These are phyloP conservation scores for Ceraclea dissimilis DNA, from an alignment of 2,888 invertebrate genomes.

Conservation along the genomic window DNA sequence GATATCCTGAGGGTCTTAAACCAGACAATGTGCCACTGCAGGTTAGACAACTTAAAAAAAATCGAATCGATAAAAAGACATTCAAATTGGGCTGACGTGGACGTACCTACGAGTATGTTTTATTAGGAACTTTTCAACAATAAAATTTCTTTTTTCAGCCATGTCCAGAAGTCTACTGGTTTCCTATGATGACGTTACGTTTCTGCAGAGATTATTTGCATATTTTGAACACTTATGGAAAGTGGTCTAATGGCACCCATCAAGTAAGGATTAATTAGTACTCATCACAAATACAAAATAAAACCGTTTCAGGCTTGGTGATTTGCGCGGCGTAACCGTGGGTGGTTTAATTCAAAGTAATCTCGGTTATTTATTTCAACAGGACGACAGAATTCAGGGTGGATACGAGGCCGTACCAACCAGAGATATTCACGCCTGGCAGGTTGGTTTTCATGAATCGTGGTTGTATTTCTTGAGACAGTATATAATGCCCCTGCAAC, in stretches of 20 bases:
- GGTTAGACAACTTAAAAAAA: conserved; percentile 45
- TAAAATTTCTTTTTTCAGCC: conserved; percentile 72
- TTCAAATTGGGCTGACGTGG: no score
- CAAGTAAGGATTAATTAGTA: conserved; percentile 70
- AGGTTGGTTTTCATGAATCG: conserved; percentile 73
- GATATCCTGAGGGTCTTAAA: conserved; percentile 67
- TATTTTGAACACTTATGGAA: conserved; percentile 82
- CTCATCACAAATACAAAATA: no score
- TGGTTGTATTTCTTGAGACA: conserved; percentile 85
- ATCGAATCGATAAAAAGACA: no score
- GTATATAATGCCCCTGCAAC: conserved; percentile 86
- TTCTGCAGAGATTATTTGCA: conserved; percentile 84
- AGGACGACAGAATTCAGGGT: conserved; percentile 81
- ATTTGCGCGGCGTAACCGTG: no score
- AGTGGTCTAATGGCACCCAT: conserved; percentile 95
- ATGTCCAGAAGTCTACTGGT: conserved; percentile 98
- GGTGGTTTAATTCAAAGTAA: no score
- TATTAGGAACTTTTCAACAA: no score
- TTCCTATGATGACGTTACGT: conserved; percentile 68
- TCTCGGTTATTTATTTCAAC: no score
- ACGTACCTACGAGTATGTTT: no score
- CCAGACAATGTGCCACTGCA: conserved; percentile 51
- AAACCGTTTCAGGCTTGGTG: no score
- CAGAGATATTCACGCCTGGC: conserved; percentile 96
- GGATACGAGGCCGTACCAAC: conserved; percentile 99